Base-by-base conservation (phyloP, 2,888 invertebrate genomes). In the Drosophila mayaguana region DNA sequence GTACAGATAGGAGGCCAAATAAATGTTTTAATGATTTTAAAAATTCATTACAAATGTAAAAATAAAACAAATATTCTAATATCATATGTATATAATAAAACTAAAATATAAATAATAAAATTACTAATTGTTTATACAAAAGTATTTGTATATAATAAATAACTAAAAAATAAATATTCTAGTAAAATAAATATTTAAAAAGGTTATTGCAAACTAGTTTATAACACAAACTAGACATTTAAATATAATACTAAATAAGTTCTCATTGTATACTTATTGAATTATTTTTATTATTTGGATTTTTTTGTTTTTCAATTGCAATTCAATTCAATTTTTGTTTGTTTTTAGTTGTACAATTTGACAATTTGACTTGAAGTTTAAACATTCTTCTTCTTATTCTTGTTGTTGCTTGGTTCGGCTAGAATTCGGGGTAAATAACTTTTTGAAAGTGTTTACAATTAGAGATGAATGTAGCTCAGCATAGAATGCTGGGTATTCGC, bases 311-410 rank as follows among this genome's bases (percentile, higher is more conserved):
- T 54, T 34, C 34, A 34, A 50, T 50, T 50, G 20, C 34, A 18
- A n/a, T n/a, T n/a, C n/a, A 48, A 16, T 51, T 70, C 18, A 25
- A 38, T 38, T 54, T 40, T 14, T 18, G 6, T 28, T 28, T 28
- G 3, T 25, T 25, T 53, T 62, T 63, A 65, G 65, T 75, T 79
- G 59, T 54, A 80, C 75, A 79, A 70, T 66, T 77, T 75, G 70
- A 79, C 75, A 79, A 79, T 79, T 69, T 16, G 54, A 65, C 40
- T 75, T 57, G 51, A 48, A 62, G 40, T 66, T 65, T 36, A 16
- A 54, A 61, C 57, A 55, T 50, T 46, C 36, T 65, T 66, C 32
- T 56, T 74, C 32, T 51, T 36, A 1, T 25, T 38, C n/a, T 22
- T 22, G 22, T 40, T 38, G 2, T 53, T 53, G 12, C 45, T 63